Evolutionary conservation across 2,797 vertebrate species (phyloP), one percentile per base, ranked within the genome.

Genomic region (Vireo griseus): DNA sequence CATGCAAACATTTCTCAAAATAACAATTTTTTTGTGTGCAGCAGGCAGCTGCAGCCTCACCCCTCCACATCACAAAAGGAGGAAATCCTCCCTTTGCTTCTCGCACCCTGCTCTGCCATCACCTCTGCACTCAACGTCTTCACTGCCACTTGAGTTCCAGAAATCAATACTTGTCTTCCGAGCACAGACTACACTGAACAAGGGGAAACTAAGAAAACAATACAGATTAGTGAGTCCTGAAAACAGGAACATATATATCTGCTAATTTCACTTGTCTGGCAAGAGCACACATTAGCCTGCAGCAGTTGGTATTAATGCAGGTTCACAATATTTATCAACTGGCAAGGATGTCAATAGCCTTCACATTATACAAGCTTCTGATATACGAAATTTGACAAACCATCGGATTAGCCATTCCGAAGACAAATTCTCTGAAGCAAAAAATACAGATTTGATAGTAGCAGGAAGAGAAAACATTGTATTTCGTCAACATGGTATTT

Each of bases 141-240:
- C 76, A 63, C 66, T 84, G 87, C 29, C 59, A 45, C 66, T 45
- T 86, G 40, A 78, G 82, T 63, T 94, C 78, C 47, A 40, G 73
- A 91, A 89, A 96, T 88, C 79, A 76, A 58, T 90, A 92, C 73
- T 39, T 92, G 66, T 65, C 71, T 83, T 77, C 81, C 1, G 11
- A 87, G 75, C n/a, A 68, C 75, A n/a, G 47, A 55, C 69, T 86
- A 75, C 24, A 69, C 29, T 57, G 69, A 93, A 88, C 65, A 75
- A 73, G 59, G 35, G 25, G 40, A 51, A 86, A 88, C 61, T 62
- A 65, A 65, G 83, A 83, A 65, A 89, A 86, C 40, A 87, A 45
- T 19, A 45, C 9, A 75, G 79, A 89, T 95, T 93, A 96, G 94
- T 69, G 94, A 90, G 69, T 55, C 73, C 76, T 91, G 91, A 88